Evolutionary conservation across 1,140 invertebrate species (phyloP), one percentile per base, ranked within the genome.

Genomic region (Orussus abietinus): DNA sequence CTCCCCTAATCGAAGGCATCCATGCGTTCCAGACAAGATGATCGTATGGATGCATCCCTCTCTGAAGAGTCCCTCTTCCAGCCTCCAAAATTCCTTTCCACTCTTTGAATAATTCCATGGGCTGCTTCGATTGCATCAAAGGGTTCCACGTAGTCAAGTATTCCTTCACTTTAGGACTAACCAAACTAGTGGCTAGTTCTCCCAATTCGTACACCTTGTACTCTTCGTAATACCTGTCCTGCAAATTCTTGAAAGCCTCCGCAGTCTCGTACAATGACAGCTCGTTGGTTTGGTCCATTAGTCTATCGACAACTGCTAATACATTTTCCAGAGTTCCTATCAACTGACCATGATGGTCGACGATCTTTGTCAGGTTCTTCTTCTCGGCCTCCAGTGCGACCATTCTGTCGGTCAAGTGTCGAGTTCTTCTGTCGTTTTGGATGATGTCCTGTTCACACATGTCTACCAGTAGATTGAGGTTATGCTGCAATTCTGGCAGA

Each of bases 361-460:
- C 66, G n/a, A 85, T 69, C 47, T 82, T 79, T 26, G 81, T 75
- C 36, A 93, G 72, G 42, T 80, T 80, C 21, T 81, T 80, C 22
- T 87, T 74, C 60, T 98, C 93, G 45, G 88, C 80, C 51, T 88
- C 81, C 7, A 98, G 67, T 3, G 82, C 82, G 0, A 90, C 76
- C 5, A 89, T 79, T 46, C 84, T 75, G 61, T 97, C 92, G 49
- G 82, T 80, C 7, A 87, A 79, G 58, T 85, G 78, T 10, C 83
- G 78, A 17, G 86, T 77, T 57, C 86, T 83, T 34, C 86, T 80
- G 48, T 96, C 90, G 59, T 92, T 93, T 51, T 83, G 78, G 20
- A 97, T 87, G 34, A 98, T 98, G 57, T 96, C 86, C 76, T 97
- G 89, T 75, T 98, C 95, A 45, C 91, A 91, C 74, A 92, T 85